Percentiles rank a stretch among this genome's conserved stretches.
phyloP scores from a whole-genome alignment of 2,113 vertebrate species.

The Cynocephalus volans region DNA sequence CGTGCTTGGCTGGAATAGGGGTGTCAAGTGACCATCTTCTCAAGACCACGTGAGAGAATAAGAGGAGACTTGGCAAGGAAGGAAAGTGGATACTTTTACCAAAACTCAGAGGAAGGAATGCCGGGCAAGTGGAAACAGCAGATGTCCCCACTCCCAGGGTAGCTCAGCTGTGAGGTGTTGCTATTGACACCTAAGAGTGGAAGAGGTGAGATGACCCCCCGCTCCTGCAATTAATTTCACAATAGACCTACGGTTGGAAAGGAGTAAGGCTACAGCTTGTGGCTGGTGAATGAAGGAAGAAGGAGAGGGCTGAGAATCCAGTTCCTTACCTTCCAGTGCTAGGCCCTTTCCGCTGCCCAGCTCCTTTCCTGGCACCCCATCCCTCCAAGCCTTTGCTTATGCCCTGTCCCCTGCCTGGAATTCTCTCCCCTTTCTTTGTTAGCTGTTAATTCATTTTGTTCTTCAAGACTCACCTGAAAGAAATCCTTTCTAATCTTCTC shows the following conservation, averaged over 20 bases:
- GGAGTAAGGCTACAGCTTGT: background rate
- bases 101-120: background rate
- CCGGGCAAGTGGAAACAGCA: background rate
- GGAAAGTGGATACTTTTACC: background rate
- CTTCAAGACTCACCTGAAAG: background rate
- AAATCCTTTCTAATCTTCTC: background rate
- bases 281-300: background rate
- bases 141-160: background rate
- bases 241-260: background rate
- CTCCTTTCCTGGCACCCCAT: background rate
- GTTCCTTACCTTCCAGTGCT: background rate
- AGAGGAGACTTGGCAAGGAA: background rate
- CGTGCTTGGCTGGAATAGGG: background rate
- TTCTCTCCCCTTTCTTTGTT: background rate
- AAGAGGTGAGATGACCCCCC: too few relatives aligned
- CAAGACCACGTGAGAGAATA: background rate
- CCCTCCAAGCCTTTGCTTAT: background rate
- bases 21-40: background rate
- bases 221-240: background rate
- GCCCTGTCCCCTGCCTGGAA: background rate
- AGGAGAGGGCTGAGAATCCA: background rate
- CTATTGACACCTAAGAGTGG: background rate
- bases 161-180: background rate
- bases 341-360: background rate
- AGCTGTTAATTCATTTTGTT: constrained; percentile 3